These are phyloP conservation scores for Meteorus colon DNA, from an alignment of 2,888 invertebrate species.

Conservation along the genomic window DNA sequence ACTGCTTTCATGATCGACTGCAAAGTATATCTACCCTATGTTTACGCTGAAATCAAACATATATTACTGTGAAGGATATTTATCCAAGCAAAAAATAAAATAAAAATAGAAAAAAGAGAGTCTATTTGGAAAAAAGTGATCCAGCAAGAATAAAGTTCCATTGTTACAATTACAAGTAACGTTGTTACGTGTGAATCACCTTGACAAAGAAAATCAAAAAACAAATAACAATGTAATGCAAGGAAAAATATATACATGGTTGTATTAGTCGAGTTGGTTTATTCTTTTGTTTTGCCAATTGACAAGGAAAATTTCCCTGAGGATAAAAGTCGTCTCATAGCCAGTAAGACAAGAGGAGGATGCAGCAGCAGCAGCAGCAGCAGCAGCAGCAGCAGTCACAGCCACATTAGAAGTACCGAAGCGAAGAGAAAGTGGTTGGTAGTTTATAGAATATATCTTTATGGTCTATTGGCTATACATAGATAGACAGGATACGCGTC, in stretches of 20 bases:
- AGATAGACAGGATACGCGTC: conserved; percentile 4
- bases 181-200: conserved; percentile 23
- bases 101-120: no score
- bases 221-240: background rate
- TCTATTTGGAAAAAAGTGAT: no score
- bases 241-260: background rate
- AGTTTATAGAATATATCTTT: conserved; percentile 1
- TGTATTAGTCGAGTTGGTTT: conserved; percentile 24
- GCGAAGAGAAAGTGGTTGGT: background rate
- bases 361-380: background rate
- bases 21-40: background rate
- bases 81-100: background rate
- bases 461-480: conserved; percentile 6
- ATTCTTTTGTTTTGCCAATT: conserved; percentile 23
- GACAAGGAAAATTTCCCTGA: conserved; percentile 37
- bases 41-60: no score
- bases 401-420: conserved; percentile 5
- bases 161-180: background rate
- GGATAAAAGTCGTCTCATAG: conserved; percentile 30
- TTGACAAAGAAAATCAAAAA: background rate
- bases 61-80: background rate
- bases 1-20: conserved; percentile 30
- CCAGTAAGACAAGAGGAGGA: conserved; percentile 3
- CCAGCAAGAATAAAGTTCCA: no score
- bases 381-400: background rate